Percentiles rank a stretch among this genome's conserved stretches.
These are phyloP conservation scores for Myotis davidii DNA, from an alignment of 2,113 vertebrate species.

Conservation along the genomic window DNA sequence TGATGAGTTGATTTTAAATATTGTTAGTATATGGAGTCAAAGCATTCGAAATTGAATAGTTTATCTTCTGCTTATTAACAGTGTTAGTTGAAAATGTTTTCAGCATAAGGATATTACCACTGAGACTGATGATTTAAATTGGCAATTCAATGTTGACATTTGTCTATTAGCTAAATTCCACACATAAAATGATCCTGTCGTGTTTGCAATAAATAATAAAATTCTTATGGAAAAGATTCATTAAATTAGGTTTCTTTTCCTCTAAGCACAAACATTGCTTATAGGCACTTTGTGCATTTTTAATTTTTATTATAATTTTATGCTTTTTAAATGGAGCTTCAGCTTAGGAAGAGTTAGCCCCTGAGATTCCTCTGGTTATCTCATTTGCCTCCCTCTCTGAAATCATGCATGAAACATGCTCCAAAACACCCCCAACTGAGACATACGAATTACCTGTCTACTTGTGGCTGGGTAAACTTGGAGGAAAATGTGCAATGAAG, in stretches of 20 bases:
- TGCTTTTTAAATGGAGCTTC: slow-evolving; percentile 60
- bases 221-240: slow-evolving; percentile 51
- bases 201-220: slow-evolving; percentile 59
- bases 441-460: slow-evolving; percentile 70
- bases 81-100: neutral
- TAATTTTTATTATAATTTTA: slow-evolving; percentile 58
- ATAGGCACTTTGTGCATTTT: slow-evolving; percentile 64
- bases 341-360: slow-evolving; percentile 64
- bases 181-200: slow-evolving; percentile 38
- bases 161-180: slow-evolving; percentile 49
- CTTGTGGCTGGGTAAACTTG: slow-evolving; percentile 44
- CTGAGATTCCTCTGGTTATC: slow-evolving; percentile 55
- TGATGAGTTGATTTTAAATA: neutral
- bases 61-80: neutral
- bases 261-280: slow-evolving; percentile 42
- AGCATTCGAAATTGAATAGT: slow-evolving; percentile 18
- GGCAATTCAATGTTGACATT: neutral
- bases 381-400: slow-evolving; percentile 77
- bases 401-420: slow-evolving; percentile 62
- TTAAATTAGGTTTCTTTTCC: neutral
- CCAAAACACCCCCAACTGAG: slow-evolving; percentile 71
- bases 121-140: slow-evolving; percentile 51
- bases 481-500: slow-evolving; percentile 63
- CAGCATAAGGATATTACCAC: slow-evolving; percentile 25
- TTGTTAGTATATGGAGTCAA: neutral